phyloP scores from a whole-genome alignment of 2,797 vertebrate species.

The Phrynocephalus vlangalii region DNA sequence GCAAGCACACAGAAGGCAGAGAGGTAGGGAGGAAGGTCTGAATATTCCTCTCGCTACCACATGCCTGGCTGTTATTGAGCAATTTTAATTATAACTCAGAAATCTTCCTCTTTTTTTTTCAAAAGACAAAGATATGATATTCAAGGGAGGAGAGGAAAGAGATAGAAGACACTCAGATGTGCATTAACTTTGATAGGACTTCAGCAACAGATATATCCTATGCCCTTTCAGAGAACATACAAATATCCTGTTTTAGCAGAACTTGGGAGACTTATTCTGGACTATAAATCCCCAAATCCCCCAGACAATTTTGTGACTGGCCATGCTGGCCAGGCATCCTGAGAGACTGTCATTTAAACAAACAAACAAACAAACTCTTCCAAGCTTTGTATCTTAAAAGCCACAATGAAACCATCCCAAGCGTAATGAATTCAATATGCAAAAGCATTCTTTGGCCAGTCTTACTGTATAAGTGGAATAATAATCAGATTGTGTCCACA shows the following conservation, averaged over 20 bases:
- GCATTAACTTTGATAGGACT: neutral
- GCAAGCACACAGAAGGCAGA: slow-evolving; percentile 65
- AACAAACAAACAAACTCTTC: neutral
- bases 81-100: neutral
- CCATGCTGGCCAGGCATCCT: too few species aligned
- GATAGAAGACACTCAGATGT: neutral
- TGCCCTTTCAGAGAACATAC: neutral
- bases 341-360: too few species aligned
- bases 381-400: neutral
- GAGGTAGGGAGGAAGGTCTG: slow-evolving; percentile 56
- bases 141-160: neutral
- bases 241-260: too few species aligned
- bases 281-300: too few species aligned
- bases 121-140: neutral
- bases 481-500: neutral
- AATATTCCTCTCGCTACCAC: slow-evolving; percentile 18
- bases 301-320: too few species aligned
- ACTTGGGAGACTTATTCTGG: too few species aligned
- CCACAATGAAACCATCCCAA: neutral
- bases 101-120: neutral
- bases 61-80: slow-evolving; percentile 47
- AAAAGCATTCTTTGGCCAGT: neutral
- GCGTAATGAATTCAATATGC: neutral
- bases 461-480: neutral
- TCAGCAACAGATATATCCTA: neutral